Base-by-base conservation (phyloP, 2,113 vertebrate genomes). In the Arenaria interpres region DNA sequence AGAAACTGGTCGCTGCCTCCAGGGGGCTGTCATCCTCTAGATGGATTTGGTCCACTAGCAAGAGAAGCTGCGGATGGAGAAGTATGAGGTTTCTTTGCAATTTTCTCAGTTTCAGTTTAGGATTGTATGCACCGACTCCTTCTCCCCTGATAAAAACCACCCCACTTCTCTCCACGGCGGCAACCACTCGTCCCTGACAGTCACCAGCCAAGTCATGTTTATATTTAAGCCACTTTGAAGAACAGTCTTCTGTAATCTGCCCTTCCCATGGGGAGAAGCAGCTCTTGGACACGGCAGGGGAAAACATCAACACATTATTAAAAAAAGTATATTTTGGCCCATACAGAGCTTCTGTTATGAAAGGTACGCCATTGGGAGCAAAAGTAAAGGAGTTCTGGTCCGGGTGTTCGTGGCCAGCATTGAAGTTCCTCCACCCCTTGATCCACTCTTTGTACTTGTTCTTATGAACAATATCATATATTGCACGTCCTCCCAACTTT, bases 301-400 rank as follows among this genome's bases (percentile, higher is more conserved):
- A 98, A 95, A 99, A 99, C 98, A 99, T 98, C 51, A 99, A 91
- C 1, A 97, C 99, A 7, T 99, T 99, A 97, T 99, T 99, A 18
- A 99, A 96, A 96, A 99, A 98, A 22, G 99, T 99, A 35, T 99
- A 99, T 93, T 99, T 99, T 32, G 99, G 99, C 64, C 99, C 99
- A 5, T 99, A 99, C 10, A 99, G 98, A 11, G 99, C 99, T 97
- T 99, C 99, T 0, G 99, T 99, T 85, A 99, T 98, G 96, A 99
- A 99, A 33, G 99, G 99, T 79, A 99, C 97, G 0, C 99, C 99
- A 0, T 99, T 99, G 64, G 99, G 99, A 46, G 99, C 98, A 12
- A 99, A 99, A 25, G 99, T 99, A 89, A 99, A 99, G 4, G 99
- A 99, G 93, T 99, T 99, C 94, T 99, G 99, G 92, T 99, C 99